Percentiles rank a stretch among this genome's conserved stretches.
These are phyloP conservation scores for Mionectes macconnelli DNA, from an alignment of 2,113 vertebrate genomes.

Conservation along the genomic window DNA sequence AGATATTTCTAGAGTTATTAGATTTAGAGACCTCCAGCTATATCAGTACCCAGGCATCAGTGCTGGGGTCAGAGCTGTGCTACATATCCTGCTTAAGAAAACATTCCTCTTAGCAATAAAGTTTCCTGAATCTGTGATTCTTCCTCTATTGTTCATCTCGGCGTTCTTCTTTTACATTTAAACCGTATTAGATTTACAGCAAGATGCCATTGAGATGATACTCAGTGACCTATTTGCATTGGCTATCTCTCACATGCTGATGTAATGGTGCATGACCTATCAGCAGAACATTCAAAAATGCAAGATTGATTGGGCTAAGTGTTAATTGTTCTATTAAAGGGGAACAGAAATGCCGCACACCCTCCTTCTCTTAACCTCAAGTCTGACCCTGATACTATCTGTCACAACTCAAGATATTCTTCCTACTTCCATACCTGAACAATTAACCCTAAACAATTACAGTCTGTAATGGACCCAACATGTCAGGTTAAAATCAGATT, in stretches of 20 bases:
- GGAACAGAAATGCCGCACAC: neutral
- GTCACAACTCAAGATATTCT: conserved; percentile 17
- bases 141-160: neutral
- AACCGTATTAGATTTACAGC: neutral
- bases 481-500: conserved; percentile 28
- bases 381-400: neutral
- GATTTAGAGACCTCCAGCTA: neutral
- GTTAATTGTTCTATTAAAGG: conserved; percentile 61
- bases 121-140: neutral
- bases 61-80: neutral
- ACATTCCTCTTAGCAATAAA: neutral
- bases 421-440: conserved; percentile 9
- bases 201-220: conserved; percentile 11
- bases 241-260: conserved; percentile 42
- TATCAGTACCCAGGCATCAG: neutral
- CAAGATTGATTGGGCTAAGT: conserved; percentile 39
- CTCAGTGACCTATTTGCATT: conserved; percentile 51
- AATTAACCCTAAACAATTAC: conserved; percentile 58
- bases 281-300: conserved; percentile 41
- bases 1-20: conserved; percentile 4
- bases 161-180: neutral
- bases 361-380: conserved; percentile 14
- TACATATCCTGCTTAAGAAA: neutral
- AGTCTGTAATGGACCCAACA: conserved; percentile 35
- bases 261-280: conserved; percentile 67